These are phyloP conservation scores for Leiothrix lutea DNA, from an alignment of 2,113 vertebrate genomes.

Conservation along the genomic window DNA sequence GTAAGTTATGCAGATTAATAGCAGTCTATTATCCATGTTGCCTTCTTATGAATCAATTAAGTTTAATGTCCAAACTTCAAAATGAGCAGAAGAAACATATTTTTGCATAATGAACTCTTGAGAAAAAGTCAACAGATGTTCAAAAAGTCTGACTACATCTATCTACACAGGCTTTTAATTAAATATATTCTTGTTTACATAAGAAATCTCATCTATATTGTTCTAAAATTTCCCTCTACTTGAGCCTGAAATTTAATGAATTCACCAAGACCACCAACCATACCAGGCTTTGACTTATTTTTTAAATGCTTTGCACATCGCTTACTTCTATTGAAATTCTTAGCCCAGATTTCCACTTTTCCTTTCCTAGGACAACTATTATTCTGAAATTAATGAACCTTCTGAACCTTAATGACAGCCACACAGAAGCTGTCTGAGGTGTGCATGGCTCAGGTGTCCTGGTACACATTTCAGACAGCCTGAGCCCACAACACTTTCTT, in stretches of 20 bases:
- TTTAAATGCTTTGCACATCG: not conserved
- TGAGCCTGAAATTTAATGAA: not conserved
- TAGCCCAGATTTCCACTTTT: not conserved
- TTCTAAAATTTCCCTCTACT: not conserved
- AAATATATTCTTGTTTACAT: not conserved
- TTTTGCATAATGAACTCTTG: conserved; percentile 15
- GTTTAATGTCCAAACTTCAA: conserved; percentile 4
- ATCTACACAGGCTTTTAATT: not conserved
- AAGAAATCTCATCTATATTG: not conserved
- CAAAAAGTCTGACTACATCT: not conserved
- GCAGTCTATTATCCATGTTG: not conserved
- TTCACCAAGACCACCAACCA: not conserved
- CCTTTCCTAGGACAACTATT: not conserved
- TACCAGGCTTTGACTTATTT: not conserved
- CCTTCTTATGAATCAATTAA: conserved; percentile 31
- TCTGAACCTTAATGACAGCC: not conserved
- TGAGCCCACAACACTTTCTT: not conserved
- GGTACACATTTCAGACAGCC: not conserved
- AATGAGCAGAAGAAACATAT: conserved; percentile 23
- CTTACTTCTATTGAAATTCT: not conserved
- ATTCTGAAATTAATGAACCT: not conserved
- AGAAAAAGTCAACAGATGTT: conserved; percentile 7
- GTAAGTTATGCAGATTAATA: conserved; percentile 13
- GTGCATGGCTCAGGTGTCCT: rapidly evolving
- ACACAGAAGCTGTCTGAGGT: not conserved